Evolutionary conservation across 2,113 vertebrate species (phyloP).

Genomic region (Smithornis capensis): DNA sequence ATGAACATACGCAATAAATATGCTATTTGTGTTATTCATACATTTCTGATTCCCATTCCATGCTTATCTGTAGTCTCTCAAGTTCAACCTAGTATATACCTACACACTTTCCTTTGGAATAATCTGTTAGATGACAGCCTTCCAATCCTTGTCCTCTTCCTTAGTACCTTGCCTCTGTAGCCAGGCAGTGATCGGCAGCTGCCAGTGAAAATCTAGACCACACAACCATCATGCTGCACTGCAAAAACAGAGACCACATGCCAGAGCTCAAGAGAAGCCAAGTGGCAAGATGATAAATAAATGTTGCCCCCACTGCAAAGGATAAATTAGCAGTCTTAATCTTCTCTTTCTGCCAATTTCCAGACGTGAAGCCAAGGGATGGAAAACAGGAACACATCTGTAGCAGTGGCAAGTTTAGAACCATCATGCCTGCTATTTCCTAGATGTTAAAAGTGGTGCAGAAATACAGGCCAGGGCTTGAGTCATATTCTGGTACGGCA

Average conservation of each 20-base stretch:
- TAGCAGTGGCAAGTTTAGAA: not conserved
- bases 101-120: not conserved
- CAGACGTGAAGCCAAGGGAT: conserved; percentile 38
- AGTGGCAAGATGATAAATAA: conserved; percentile 27
- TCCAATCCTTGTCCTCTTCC: not conserved
- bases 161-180: not conserved
- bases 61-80: not conserved
- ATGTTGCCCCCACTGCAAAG: conserved; percentile 8
- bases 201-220: not conserved
- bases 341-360: not conserved
- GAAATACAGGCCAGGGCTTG: not conserved
- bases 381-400: not conserved
- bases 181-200: not conserved
- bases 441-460: not conserved
- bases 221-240: not conserved
- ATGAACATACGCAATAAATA: not conserved
- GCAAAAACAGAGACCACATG: not conserved
- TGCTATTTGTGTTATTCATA: not conserved
- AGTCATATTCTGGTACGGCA: not conserved
- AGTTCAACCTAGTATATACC: not conserved
- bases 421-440: not conserved
- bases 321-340: conserved; percentile 47
- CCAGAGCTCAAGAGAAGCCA: conserved; percentile 12
- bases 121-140: not conserved
- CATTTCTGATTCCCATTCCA: not conserved